Percentiles rank a stretch among this genome's conserved stretches.
These are phyloP conservation scores for Papilio glaucus DNA, from an alignment of 1,140 invertebrate species.

Conservation along the genomic window DNA sequence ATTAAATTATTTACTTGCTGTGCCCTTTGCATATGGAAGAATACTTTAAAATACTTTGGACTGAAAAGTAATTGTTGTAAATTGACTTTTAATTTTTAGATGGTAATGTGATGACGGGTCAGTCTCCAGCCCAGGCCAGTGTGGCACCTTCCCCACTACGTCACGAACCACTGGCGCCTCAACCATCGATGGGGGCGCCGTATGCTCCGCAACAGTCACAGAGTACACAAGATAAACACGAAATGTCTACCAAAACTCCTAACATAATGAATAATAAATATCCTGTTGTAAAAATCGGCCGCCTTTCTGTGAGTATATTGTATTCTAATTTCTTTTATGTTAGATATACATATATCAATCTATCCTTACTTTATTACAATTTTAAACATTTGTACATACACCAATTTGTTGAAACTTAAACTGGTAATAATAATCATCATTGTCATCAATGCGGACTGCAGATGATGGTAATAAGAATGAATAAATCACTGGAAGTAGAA, in stretches of 20 bases:
- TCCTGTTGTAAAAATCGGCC: conserved; percentile 75
- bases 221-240: conserved; percentile 71
- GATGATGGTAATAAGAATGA: no score
- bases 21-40: no score
- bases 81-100: conserved; percentile 51
- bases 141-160: conserved; percentile 82
- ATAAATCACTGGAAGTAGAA: no score
- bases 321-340: conserved; percentile 10
- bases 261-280: conserved; percentile 74
- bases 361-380: no score
- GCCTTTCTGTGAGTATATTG: conserved; percentile 69
- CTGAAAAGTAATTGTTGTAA: conserved; percentile 8
- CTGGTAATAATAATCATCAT: no score
- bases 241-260: conserved; percentile 60
- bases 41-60: no score
- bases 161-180: conserved; percentile 79
- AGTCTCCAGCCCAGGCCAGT: conserved; percentile 84
- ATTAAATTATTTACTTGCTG: no score
- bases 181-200: conserved; percentile 81
- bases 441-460: no score
- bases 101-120: conserved; percentile 78
- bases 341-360: no score
- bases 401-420: no score
- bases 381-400: no score
- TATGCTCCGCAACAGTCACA: conserved; percentile 66